Percentiles rank a stretch among this genome's conserved stretches.
These are phyloP conservation scores for Volucella bombylans DNA, from an alignment of 2,888 invertebrate species.

Conservation along the genomic window DNA sequence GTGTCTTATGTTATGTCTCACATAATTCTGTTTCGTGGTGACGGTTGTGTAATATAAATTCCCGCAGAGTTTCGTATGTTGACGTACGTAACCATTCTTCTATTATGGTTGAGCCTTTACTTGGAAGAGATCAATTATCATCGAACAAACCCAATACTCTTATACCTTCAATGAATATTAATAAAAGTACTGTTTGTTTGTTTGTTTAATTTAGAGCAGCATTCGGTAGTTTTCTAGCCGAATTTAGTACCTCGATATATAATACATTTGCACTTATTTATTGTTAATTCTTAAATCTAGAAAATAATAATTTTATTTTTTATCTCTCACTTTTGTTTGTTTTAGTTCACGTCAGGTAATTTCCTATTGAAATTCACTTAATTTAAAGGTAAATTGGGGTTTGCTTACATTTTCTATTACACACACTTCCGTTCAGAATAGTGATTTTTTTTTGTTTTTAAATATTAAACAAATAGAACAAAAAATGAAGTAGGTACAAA, in stretches of 20 bases:
- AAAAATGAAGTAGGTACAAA: slow-evolving; percentile 52
- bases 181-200: background rate
- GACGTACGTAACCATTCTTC: too few relatives aligned
- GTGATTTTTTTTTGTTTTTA: slow-evolving; percentile 30
- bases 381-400: slow-evolving; percentile 54
- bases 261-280: slow-evolving; percentile 52
- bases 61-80: too few relatives aligned
- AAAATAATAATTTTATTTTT: slow-evolving; percentile 16
- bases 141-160: background rate
- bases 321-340: slow-evolving; percentile 1
- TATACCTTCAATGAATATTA: background rate
- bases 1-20: too few relatives aligned
- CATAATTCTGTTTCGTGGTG: too few relatives aligned
- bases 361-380: slow-evolving; percentile 53
- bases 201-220: background rate
- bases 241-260: slow-evolving; percentile 19
- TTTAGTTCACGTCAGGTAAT: slow-evolving; percentile 17
- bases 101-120: too few relatives aligned
- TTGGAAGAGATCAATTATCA: background rate
- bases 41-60: too few relatives aligned
- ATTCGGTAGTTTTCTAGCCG: slow-evolving; percentile 21
- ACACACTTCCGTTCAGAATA: slow-evolving; percentile 54
- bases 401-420: slow-evolving; percentile 52
- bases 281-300: slow-evolving; percentile 48
- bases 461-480: slow-evolving; percentile 35